Conservation (phyloP, 2,797 vertebrate species). For the Gymnothorax javanicus region DNA sequence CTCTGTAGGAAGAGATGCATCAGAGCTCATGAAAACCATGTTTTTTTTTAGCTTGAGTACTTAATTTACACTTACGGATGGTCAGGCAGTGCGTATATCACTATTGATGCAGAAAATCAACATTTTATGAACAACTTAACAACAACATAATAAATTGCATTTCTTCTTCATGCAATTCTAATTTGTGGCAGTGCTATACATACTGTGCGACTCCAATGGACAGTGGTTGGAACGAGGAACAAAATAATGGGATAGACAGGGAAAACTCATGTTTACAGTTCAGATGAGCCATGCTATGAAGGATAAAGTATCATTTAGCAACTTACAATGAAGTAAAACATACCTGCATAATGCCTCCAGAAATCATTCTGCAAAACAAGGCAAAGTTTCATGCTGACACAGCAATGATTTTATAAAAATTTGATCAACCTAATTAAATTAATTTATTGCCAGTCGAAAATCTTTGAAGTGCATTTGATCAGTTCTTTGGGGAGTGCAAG, state of each 20-base stretch:
- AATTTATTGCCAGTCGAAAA: background rate
- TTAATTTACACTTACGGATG: no score
- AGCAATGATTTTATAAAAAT: background rate
- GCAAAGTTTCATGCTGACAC: background rate
- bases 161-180: no score
- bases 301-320: background rate
- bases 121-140: no score
- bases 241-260: background rate
- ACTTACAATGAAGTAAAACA: background rate
- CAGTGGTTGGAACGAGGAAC: background rate
- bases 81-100: no score
- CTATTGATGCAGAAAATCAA: no score
- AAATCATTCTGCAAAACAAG: constrained; percentile 66
- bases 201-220: background rate
- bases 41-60: no score
- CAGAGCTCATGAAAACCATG: background rate
- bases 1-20: constrained; percentile 51
- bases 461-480: background rate
- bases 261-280: background rate
- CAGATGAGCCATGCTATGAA: background rate
- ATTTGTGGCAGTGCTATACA: no score
- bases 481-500: background rate
- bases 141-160: no score
- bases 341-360: constrained; percentile 75
- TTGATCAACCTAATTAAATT: background rate